Evolutionary conservation across 2,888 invertebrate species (phyloP), one percentile per base, ranked within the genome.

Genomic region (Thereva unica): DNA sequence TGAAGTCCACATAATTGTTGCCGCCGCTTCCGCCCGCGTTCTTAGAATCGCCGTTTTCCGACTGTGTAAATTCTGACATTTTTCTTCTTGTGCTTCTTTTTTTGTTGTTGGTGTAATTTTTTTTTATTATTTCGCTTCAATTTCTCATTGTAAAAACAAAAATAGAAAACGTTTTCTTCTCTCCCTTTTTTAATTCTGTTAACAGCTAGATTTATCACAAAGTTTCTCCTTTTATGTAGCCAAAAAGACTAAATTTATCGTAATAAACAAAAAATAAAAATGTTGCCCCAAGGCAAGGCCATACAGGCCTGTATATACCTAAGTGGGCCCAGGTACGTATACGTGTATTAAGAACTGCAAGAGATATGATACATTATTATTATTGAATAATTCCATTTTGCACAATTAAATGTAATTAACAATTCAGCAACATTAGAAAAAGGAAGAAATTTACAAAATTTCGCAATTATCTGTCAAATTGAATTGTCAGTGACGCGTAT

Each of bases 1-100:
- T 80, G 64, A 80, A 80, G 67, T 78, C 75, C n/a, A 80, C 78
- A 71, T 80, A 80, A 70, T 79, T 77, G 69, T 76, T 45, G 8
- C 37, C 44, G 42, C 10, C 10, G 5, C 7, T 42, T n/a, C 35
- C 38, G 41, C 4, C 41, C 37, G 40, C 23, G 5, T 55, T 64
- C 38, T 12, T 9, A n/a, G 34, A 9, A 8, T 54, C 54, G 40
- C 45, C 23, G n/a, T 5, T 38, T 10, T 42, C 53, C 23, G 44
- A 23, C 9, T 64, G 45, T 7, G 45, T 35, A 38, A 47, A 40
- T 38, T 55, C 54, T 3, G 64, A 55, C 55, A 55, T 64, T 12
- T n/a, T 63, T 50, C 9, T 9, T 45, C 9, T 9, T 45, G 45
- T 42, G 9, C n/a, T 44, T 34, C 44, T 61, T 37, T 38, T 45